A percentile compares a stretch with the other conserved stretches of the same genome.
Evolutionary conservation across 2,797 vertebrate species (phyloP).

Genomic region (Lithobates sylvaticus): DNA sequence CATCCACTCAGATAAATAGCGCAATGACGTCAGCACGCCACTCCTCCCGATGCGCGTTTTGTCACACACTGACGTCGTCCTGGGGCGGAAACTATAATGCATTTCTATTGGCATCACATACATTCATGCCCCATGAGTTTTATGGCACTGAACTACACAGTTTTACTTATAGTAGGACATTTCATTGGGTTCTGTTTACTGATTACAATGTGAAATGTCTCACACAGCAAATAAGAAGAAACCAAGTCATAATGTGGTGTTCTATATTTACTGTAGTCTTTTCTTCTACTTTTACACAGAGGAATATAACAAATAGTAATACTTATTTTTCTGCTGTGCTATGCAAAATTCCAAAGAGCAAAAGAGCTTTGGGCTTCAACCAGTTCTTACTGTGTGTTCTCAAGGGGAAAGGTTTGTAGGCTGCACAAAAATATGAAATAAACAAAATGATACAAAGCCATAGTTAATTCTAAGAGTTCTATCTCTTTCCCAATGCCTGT

Average conservation of each 20-base stretch:
- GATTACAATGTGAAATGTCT: not conserved
- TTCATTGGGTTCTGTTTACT: not conserved
- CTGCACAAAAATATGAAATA: constrained; percentile 13
- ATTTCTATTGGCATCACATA: too few relatives aligned
- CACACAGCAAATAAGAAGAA: not conserved
- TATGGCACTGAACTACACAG: not conserved
- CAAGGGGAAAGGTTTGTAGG: not conserved
- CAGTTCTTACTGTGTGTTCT: not conserved
- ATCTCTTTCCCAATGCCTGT: not conserved
- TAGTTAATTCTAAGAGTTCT: not conserved
- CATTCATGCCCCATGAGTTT: too few relatives aligned
- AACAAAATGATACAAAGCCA: not conserved
- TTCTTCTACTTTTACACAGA: not conserved
- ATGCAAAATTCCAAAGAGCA: constrained; percentile 9
- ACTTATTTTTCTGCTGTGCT: constrained; percentile 11
- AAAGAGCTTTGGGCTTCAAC: constrained; percentile 7
- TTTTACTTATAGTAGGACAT: not conserved
- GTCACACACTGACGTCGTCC: too few relatives aligned
- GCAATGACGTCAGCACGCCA: too few relatives aligned
- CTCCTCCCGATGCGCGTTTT: too few relatives aligned
- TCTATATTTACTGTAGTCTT: constrained; percentile 17
- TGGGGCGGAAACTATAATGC: too few relatives aligned
- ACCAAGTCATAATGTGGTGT: not conserved
- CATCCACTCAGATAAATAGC: too few relatives aligned
- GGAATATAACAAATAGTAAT: constrained; percentile 18